Evolutionary conservation across 1,140 invertebrate genomes (phyloP), one percentile per base, ranked within the genome.

Genomic region (Pogonus chalceus): DNA sequence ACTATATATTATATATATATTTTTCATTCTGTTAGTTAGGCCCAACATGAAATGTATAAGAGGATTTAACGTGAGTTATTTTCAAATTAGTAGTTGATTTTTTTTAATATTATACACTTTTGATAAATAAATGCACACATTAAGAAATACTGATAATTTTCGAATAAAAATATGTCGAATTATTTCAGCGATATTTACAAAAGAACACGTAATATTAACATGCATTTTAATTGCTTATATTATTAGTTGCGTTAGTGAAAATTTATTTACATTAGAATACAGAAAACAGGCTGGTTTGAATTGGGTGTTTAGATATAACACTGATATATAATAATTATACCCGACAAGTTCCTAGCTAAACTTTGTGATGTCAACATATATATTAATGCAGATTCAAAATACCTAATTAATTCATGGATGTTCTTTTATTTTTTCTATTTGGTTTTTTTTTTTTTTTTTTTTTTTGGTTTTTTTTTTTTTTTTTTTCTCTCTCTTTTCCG

Each of bases 251-350:
- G 9, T 43, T 61, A 60, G 56, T 60, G 20, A 37, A 46, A 47
- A 51, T 39, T 31, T 21, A 23, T 54, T 20, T 26, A 9, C 43
- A 54, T 20, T 26, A 54, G 23, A 46, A 16, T 35, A 39, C 26
- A n/a, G 52, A 54, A 46, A 51, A 57, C 51, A 65, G 64, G 65
- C 63, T 70, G 69, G 69, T 71, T 70, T 71, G 69, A 72, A 66
- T 69, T 72, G 70, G 69, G 70, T 72, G 69, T 72, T 62, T 66
- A 60, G 61, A 63, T 58, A 7, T 16, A 43, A 43, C 37, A 43
- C 18, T 43, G 37, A 16, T 43, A 43, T 43, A 43, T 16, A 43
- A n/a, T n/a, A n/a, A 43, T 43, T 9, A 12, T 43, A 43, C 18
- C 37, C 18, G 37, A 18, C 7, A 43, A 12, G 7, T 43, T 12